These are phyloP conservation scores for Cyprinodon diabolis DNA, from an alignment of 2,797 vertebrate species.

Conservation along the genomic window DNA sequence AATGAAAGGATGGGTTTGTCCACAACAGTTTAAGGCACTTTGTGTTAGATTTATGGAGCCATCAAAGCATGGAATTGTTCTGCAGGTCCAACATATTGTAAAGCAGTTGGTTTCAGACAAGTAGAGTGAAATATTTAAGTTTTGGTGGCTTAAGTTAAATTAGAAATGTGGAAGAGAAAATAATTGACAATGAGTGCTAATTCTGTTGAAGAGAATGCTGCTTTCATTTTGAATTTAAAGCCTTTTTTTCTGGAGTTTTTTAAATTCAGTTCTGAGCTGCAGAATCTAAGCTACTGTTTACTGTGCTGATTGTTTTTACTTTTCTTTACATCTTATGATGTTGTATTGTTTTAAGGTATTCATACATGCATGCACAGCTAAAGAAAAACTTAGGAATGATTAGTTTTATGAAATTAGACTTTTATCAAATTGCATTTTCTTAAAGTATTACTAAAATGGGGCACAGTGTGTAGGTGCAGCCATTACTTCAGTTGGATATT, in stretches of 20 bases:
- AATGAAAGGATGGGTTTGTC: background rate
- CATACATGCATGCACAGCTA: background rate
- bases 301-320: no score
- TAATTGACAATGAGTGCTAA: no score
- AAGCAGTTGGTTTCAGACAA: background rate
- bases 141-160: background rate
- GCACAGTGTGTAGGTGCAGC: conserved; percentile 3
- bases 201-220: background rate
- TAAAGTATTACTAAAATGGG: background rate
- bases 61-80: background rate
- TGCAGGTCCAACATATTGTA: background rate
- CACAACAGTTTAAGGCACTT: background rate
- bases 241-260: background rate
- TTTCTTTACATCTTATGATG: no score
- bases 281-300: no score
- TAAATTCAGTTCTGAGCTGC: background rate
- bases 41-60: background rate
- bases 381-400: background rate
- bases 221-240: background rate
- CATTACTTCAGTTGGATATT: conserved; percentile 41
- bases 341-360: background rate
- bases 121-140: background rate
- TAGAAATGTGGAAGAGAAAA: background rate
- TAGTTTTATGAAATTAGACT: background rate
- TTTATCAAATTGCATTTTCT: background rate